Evolutionary conservation across 1,140 invertebrate genomes (phyloP).

Genomic region (Caenorhabditis elegans): DNA sequence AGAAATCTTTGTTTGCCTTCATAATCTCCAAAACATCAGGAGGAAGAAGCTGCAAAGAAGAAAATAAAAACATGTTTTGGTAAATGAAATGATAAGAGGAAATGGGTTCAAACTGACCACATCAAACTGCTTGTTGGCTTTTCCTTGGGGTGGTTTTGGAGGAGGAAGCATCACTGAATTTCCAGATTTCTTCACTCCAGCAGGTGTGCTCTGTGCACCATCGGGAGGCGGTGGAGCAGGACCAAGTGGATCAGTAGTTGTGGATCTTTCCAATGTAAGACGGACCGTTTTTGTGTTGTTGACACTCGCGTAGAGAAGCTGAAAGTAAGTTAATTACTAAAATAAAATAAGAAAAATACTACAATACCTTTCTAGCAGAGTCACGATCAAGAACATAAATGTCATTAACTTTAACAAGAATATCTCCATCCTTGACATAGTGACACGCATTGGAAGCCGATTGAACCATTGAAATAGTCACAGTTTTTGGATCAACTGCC

Average conservation of each 20-base stretch:
- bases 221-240: background rate
- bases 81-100: background rate
- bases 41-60: constrained; percentile 16
- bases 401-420: constrained; percentile 2
- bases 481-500: background rate
- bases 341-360: too few relatives aligned
- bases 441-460: constrained; percentile 4
- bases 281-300: constrained; percentile 14
- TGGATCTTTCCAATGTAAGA: constrained; percentile 8
- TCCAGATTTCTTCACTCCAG: background rate
- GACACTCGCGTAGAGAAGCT: constrained; percentile 13
- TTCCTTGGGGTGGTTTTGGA: background rate
- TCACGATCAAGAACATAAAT: constrained; percentile 11
- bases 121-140: constrained; percentile 15
- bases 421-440: constrained; percentile 9
- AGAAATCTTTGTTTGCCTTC: constrained; percentile 17
- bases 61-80: background rate
- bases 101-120: background rate
- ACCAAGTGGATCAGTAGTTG: background rate
- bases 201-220: background rate
- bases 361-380: background rate
- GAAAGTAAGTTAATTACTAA: background rate
- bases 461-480: background rate
- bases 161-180: constrained; percentile 14
- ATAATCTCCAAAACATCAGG: constrained; percentile 25